Evolutionary conservation across 1,140 invertebrate species (phyloP), one percentile per base, ranked within the genome.

Genomic region (Drosophila littoralis): DNA sequence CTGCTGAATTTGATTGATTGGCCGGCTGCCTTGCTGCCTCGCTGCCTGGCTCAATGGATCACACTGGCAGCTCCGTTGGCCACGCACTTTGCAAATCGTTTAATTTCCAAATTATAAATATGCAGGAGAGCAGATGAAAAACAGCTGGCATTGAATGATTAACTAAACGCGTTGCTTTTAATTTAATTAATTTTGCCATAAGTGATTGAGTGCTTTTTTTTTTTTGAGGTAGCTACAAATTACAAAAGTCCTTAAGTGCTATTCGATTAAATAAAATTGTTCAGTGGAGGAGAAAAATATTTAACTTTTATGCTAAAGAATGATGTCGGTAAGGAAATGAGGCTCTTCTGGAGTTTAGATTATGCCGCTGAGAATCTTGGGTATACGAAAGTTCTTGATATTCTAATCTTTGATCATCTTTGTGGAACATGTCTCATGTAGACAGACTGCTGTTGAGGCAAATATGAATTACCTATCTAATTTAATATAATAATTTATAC

Each of bases 51-150:
- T 83, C 77, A 86, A 86, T 71, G 82, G 82, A 82, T 86, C 83
- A 88, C 76, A 88, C 76, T 45, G 43, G 60, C 52, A 38, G 45
- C 35, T 54, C 32, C 57, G 55, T 45, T 40, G 17, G 66, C 71
- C 42, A 74, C 72, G 52, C 65, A 74, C 57, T 68, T 69, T 79
- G 80, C 72, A 74, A 79, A 60, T 81, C 77, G 66, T 79, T 88
- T 88, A 88, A 88, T 89, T 89, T 83, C 55, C 7, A 88, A 83
- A 88, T 88, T 88, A 88, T 83, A 88, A 88, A 88, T 88, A 89
- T 83, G 64, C 74, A 77, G 43, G 28, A 38, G 40, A 36, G 38
- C 17, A 45, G 50, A 52, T 45, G 57, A 86, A 77, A 88, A 73
- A 55, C 79, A 86, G 86, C 84, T 89, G 83, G 65, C 82, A 63